Percentiles rank a stretch among this genome's conserved stretches.
Evolutionary conservation across 1,140 invertebrate species (phyloP).

Genomic region (Solenopsis fugax): DNA sequence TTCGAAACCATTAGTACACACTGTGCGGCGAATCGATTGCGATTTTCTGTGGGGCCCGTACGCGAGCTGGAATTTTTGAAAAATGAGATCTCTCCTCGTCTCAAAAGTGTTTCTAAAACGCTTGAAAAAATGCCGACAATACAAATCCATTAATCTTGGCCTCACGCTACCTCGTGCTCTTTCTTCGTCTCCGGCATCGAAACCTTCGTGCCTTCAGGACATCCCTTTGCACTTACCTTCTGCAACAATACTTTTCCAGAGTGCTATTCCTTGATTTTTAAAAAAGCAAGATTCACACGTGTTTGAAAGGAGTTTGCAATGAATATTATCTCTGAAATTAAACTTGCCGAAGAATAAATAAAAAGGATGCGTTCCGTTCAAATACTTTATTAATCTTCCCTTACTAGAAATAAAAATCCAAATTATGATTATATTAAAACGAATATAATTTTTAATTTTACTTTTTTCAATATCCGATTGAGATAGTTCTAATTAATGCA

Average conservation of each 20-base stretch:
- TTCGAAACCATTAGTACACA: constrained; percentile 78
- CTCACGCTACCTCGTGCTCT: constrained; percentile 69
- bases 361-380: neutral
- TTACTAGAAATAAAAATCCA: neutral
- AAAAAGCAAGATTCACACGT: neutral
- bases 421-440: neutral
- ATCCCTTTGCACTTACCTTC: constrained; percentile 80
- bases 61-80: constrained; percentile 78
- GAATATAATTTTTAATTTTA: constrained; percentile 3
- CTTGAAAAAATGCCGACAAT: constrained; percentile 83
- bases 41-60: constrained; percentile 72
- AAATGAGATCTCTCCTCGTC: constrained; percentile 79
- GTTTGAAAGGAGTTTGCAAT: constrained; percentile 10
- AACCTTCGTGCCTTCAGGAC: constrained; percentile 73
- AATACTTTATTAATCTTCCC: neutral
- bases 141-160: constrained; percentile 82
- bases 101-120: constrained; percentile 82
- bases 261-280: constrained; percentile 22
- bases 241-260: constrained; percentile 70
- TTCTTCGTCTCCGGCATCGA: constrained; percentile 64
- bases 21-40: constrained; percentile 78
- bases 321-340: neutral
- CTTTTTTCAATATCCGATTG: neutral
- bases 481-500: too few relatives aligned
- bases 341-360: neutral